Conservation (phyloP, 2,113 vertebrate genomes). For the Anolis sagrei region DNA sequence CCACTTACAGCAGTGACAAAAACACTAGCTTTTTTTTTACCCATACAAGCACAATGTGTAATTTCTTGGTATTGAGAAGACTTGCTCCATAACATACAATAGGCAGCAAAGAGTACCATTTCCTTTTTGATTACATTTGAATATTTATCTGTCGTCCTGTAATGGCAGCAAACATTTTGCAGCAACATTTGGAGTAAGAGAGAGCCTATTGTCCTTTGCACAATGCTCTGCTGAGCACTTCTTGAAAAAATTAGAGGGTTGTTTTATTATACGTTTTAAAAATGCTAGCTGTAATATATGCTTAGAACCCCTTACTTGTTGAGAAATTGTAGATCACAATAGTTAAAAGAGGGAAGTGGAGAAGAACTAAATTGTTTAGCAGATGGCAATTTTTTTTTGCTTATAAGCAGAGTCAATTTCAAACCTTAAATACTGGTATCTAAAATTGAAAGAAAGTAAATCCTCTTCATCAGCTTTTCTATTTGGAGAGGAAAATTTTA, state of each 20-base stretch:
- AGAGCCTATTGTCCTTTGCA: too few species aligned
- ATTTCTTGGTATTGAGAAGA: too few species aligned
- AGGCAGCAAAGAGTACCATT: background rate
- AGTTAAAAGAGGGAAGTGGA: slow-evolving; percentile 20
- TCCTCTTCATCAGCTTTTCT: slow-evolving; percentile 22
- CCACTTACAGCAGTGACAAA: too few species aligned
- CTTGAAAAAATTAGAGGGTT: slow-evolving; percentile 13
- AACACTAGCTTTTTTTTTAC: too few species aligned
- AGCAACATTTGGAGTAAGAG: background rate
- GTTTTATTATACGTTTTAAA: background rate
- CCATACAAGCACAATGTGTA: too few species aligned
- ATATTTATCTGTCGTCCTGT: background rate
- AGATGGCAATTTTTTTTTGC: slow-evolving; percentile 34
- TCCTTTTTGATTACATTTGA: background rate
- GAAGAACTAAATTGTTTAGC: slow-evolving; percentile 58
- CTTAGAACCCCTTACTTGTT: slow-evolving; percentile 30
- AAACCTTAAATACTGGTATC: slow-evolving; percentile 37
- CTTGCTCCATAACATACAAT: background rate
- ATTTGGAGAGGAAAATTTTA: background rate
- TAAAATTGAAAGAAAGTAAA: slow-evolving; percentile 44
- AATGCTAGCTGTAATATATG: slow-evolving; percentile 43
- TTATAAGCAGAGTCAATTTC: slow-evolving; percentile 20
- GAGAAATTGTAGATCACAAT: slow-evolving; percentile 63
- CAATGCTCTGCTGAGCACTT: slow-evolving; percentile 26
- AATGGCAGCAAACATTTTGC: background rate